Evolutionary conservation across 2,888 invertebrate genomes (phyloP).

Genomic region (Euzetes globulus): DNA sequence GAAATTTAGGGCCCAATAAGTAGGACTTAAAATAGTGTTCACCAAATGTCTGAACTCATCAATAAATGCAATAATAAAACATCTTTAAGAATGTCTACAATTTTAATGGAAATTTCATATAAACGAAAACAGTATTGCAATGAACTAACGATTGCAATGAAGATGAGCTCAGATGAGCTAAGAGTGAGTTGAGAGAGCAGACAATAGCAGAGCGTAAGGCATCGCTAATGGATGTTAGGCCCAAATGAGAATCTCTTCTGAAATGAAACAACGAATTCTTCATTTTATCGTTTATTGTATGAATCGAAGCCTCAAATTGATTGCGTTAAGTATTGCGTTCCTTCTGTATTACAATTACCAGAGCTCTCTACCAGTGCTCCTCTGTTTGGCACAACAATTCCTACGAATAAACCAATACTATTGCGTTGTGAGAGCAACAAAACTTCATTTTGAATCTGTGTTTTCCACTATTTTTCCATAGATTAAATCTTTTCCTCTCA

Average conservation of each 20-base stretch:
- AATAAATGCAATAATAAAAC: background rate
- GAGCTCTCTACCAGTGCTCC: background rate
- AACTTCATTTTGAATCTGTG: conserved; percentile 4
- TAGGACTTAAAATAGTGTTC: background rate
- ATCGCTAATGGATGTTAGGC: conserved; percentile 16
- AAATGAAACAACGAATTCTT: conserved; percentile 21
- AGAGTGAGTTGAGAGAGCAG: background rate
- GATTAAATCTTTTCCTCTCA: conserved; percentile 14
- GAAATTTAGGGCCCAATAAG: background rate
- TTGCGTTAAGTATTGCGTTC: conserved; percentile 20
- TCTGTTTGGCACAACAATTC: background rate
- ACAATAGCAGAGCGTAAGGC: background rate
- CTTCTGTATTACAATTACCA: conserved; percentile 17
- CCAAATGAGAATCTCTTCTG: conserved; percentile 24
- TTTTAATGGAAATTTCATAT: conserved; percentile 20
- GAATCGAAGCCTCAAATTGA: conserved; percentile 4
- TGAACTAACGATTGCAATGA: background rate
- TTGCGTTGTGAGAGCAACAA: background rate
- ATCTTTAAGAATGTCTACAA: conserved; percentile 2
- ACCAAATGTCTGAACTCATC: background rate
- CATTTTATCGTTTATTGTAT: conserved; percentile 16
- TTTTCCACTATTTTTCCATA: conserved; percentile 1
- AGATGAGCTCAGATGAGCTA: background rate
- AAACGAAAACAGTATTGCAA: background rate
- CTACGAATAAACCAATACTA: background rate